A percentile compares a stretch with the other conserved stretches of the same genome.
Conservation (phyloP, 2,113 vertebrate species). For the Anguilla japonica region DNA sequence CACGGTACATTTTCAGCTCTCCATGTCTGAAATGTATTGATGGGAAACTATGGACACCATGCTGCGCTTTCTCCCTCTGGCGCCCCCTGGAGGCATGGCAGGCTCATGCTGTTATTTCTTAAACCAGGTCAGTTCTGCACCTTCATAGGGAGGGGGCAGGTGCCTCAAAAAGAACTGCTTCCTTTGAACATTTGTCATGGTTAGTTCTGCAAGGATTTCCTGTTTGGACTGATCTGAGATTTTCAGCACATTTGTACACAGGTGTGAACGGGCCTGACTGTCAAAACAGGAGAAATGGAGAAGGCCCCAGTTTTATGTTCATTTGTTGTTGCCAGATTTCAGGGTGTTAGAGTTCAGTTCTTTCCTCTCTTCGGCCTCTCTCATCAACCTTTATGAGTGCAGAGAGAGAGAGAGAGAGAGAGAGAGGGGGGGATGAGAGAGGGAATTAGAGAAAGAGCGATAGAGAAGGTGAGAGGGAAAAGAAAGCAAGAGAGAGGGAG, state of each 20-base stretch:
- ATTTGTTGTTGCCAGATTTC: constrained; percentile 33
- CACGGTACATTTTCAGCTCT: constrained; percentile 8
- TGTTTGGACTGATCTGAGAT: background rate
- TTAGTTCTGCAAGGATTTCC: background rate
- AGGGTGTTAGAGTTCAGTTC: background rate
- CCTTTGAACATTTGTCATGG: background rate
- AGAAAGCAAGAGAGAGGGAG: no score
- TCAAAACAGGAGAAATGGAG: background rate
- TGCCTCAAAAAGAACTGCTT: background rate
- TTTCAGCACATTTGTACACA: background rate
- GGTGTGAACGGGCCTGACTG: background rate
- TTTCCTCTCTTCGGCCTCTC: constrained; percentile 3
- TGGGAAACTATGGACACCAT: constrained; percentile 35
- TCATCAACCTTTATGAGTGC: constrained; percentile 25
- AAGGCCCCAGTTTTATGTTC: background rate
- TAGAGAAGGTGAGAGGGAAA: no score
- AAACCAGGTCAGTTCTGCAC: constrained; percentile 37
- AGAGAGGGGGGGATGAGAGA: background rate
- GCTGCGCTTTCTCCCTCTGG: constrained; percentile 64
- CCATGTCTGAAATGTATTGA: background rate
- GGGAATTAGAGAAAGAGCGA: no score
- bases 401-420: constrained; percentile 23
- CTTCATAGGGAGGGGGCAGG: background rate
- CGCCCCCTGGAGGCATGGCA: constrained; percentile 59
- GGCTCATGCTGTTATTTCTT: constrained; percentile 45